A percentile compares a stretch with the other conserved stretches of the same genome.
These are phyloP conservation scores for Hyposoter dolosus DNA, from an alignment of 2,888 invertebrate species.

Conservation along the genomic window DNA sequence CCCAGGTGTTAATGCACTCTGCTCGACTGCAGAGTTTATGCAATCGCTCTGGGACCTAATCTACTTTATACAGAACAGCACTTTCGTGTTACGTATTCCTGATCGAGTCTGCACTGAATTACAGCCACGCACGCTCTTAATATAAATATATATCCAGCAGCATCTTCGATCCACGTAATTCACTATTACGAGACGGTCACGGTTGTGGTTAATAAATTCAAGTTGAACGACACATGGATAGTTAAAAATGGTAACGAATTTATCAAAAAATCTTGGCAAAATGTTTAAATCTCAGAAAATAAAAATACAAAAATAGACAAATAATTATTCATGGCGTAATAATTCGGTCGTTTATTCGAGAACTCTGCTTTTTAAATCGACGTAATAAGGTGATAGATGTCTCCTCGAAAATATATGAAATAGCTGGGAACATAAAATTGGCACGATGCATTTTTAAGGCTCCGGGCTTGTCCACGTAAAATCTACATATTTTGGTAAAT, in stretches of 20 bases:
- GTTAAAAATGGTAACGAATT: slow-evolving; percentile 13
- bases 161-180: slow-evolving; percentile 25
- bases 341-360: neutral
- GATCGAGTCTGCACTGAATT: slow-evolving; percentile 8
- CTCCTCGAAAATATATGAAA: neutral
- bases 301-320: neutral
- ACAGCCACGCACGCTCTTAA: slow-evolving; percentile 17
- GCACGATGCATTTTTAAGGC: neutral
- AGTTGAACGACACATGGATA: slow-evolving; percentile 31
- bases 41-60: slow-evolving; percentile 49
- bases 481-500: neutral
- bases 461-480: neutral
- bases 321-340: neutral
- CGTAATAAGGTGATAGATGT: neutral
- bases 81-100: slow-evolving; percentile 31
- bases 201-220: slow-evolving; percentile 54
- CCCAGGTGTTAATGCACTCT: slow-evolving; percentile 41
- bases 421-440: neutral
- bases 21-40: slow-evolving; percentile 38
- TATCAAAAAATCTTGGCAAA: slow-evolving; percentile 8
- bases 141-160: neutral
- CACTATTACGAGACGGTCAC: slow-evolving; percentile 54
- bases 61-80: slow-evolving; percentile 50
- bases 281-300: neutral
- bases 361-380: neutral